Base-by-base conservation (phyloP, 2,797 vertebrate species). In the Chaetophractus vellerosus region DNA sequence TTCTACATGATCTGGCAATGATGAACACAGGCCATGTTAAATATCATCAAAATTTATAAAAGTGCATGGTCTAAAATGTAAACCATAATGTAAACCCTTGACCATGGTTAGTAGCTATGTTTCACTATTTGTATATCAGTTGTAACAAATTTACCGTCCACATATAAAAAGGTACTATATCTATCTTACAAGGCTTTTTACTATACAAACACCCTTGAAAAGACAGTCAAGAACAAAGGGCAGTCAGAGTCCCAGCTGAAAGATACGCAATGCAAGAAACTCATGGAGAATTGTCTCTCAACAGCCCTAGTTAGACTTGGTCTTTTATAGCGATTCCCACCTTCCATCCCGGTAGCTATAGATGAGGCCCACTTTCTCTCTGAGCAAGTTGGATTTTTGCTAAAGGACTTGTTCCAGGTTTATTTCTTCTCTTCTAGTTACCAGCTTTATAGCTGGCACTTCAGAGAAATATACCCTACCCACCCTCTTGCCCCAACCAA, bases 191-290 rank as follows among this genome's bases (percentile, higher is more conserved):
- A 95, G 63, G 41, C 52, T 63, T 21, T 64, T 78, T 69, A 19
- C 24, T 89, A 24, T 18, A 41, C 24, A 48, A 92, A 84, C 18
- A n/a, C 78, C 82, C 71, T 95, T 52, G 83, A 90, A 89, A 90
- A 80, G 7, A 45, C 45, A 45, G 45, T 45, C 10, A 45, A 45
- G 64, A 91, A 79, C 75, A 87, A 69, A 93, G 31, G 23, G 6
- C 41, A 28, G 45, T 63, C 19, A 21, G 36, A 57, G 59, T 10
- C 48, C 41, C 82, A 18, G 6, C 45, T 88, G 18, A 36, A 94
- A 31, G 71, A 23, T 66, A 15, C 55, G 5, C 59, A 76, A 92
- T 64, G 52, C 48, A 87, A 82, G 64, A 78, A 69, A 71, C 23
- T 78, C 15, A 48, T 89, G 48, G 74, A 64, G 12, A 95, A 36